phyloP scores from a whole-genome alignment of 2,888 invertebrate genomes.

The Hoplodrina blanda region DNA sequence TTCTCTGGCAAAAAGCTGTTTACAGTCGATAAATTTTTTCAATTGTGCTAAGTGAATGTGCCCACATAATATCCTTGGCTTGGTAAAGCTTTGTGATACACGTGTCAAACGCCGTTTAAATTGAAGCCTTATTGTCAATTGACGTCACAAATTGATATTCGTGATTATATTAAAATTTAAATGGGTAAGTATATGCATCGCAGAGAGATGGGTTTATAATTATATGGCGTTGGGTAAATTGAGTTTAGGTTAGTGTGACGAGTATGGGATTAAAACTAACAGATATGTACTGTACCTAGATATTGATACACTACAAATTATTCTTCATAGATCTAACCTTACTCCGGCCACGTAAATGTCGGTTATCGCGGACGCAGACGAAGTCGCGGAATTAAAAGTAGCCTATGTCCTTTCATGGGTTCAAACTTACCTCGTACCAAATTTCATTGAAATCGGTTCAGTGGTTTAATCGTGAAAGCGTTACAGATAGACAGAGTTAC shows the following conservation, averaged over 20 bases:
- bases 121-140: constrained; percentile 43
- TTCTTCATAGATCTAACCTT: too few species aligned
- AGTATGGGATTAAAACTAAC: neutral
- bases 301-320: too few species aligned
- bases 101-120: constrained; percentile 53
- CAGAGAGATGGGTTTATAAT: constrained; percentile 13
- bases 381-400: too few species aligned
- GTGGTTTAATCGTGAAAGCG: too few species aligned
- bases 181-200: neutral
- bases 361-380: too few species aligned
- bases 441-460: too few species aligned
- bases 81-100: constrained; percentile 48
- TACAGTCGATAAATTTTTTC: constrained; percentile 48
- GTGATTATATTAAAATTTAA: constrained; percentile 20
- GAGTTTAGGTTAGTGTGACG: neutral
- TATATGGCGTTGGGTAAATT: constrained; percentile 14
- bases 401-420: too few species aligned
- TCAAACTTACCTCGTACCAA: too few species aligned
- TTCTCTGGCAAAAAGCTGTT: constrained; percentile 14
- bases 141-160: constrained; percentile 33
- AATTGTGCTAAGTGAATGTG: constrained; percentile 52
- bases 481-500: too few species aligned
- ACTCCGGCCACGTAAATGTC: too few species aligned
- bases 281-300: neutral
- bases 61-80: constrained; percentile 43